Percentiles rank a stretch among this genome's conserved stretches.
Conservation (phyloP, 2,888 invertebrate genomes). For the Pediacus dermestoides region DNA sequence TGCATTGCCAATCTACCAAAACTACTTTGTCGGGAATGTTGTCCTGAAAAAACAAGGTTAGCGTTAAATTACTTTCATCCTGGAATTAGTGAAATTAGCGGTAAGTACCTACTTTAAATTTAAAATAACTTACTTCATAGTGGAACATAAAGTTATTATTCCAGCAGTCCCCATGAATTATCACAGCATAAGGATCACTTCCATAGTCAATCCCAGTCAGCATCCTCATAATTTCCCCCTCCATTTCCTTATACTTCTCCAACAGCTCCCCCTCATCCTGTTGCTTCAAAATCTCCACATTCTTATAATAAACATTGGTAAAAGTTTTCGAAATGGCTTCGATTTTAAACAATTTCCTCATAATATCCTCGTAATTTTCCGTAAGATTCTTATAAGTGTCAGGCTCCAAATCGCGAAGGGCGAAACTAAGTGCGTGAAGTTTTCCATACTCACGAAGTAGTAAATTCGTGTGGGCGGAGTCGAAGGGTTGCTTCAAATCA, state of each 20-base stretch:
- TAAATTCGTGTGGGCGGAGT: constrained; percentile 20
- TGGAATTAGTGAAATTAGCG: too few species aligned
- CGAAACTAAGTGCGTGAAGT: constrained; percentile 27
- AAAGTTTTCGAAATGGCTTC: too few species aligned
- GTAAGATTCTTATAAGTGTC: constrained; percentile 6
- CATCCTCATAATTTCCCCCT: background rate
- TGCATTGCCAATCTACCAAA: constrained; percentile 19
- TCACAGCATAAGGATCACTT: constrained; percentile 10
- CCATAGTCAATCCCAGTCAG: background rate
- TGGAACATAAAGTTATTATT: constrained; percentile 22
- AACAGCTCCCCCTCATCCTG: background rate
- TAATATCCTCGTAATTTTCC: too few species aligned
- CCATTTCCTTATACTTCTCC: background rate
- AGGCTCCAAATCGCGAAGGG: constrained; percentile 18
- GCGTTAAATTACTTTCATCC: background rate
- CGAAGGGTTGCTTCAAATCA: constrained; percentile 19
- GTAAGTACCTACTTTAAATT: too few species aligned
- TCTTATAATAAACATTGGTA: background rate
- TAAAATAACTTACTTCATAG: constrained; percentile 18
- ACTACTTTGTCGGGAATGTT: constrained; percentile 6
- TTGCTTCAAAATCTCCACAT: background rate
- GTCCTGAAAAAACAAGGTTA: constrained; percentile 1
- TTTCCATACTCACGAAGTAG: constrained; percentile 22
- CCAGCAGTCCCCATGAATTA: constrained; percentile 21
- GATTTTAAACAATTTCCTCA: constrained; percentile 14